A percentile compares a stretch with the other conserved stretches of the same genome.
Conservation (phyloP, 1,140 invertebrate genomes). For the Leptopilina clavipes region DNA sequence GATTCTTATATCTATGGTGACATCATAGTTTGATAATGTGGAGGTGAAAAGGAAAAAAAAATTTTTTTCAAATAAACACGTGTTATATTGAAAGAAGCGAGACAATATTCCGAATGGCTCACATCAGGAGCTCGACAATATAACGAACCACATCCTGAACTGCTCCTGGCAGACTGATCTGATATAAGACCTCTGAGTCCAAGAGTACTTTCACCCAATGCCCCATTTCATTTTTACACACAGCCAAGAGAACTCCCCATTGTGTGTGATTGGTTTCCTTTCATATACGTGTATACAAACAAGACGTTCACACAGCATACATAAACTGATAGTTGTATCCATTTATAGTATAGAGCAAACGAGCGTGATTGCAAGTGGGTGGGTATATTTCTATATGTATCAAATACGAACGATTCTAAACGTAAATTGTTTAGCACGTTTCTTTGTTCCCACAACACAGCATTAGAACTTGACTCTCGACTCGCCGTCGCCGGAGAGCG, state of each 20-base stretch:
- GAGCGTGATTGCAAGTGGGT: constrained; percentile 15
- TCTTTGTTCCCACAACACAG: not conserved
- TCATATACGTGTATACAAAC: constrained; percentile 44
- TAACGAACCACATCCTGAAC: constrained; percentile 54
- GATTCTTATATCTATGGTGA: no score
- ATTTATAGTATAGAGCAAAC: constrained; percentile 50
- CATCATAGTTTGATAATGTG: no score
- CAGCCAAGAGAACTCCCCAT: constrained; percentile 38
- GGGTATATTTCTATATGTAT: not conserved
- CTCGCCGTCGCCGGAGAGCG: no score
- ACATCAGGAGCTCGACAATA: constrained; percentile 35
- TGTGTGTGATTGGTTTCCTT: constrained; percentile 31
- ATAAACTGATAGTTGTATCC: constrained; percentile 44
- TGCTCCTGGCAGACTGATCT: constrained; percentile 60
- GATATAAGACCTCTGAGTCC: constrained; percentile 62
- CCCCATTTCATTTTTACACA: constrained; percentile 74
- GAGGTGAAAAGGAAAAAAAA: no score
- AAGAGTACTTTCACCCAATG: constrained; percentile 74
- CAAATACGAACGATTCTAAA: constrained; percentile 1
- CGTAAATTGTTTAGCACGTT: constrained; percentile 5
- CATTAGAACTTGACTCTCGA: not conserved
- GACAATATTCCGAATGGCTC: not conserved
- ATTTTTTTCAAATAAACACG: not conserved
- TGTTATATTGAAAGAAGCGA: not conserved
- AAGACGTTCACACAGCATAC: constrained; percentile 35